These are phyloP conservation scores for Suncus etruscus DNA, from an alignment of 2,113 vertebrate species.

Conservation along the genomic window DNA sequence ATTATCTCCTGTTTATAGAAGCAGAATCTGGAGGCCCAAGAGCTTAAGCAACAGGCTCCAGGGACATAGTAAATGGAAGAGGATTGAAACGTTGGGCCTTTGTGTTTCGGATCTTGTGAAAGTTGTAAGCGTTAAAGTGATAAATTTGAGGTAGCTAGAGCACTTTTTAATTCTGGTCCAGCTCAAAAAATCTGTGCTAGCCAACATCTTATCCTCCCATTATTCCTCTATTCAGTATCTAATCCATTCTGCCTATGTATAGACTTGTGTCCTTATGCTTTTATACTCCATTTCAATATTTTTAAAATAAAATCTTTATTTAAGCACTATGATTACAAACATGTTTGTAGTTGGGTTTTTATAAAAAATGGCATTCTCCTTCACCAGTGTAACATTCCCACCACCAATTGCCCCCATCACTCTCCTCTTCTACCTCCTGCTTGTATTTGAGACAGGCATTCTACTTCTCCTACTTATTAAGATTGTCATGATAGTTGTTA, in stretches of 20 bases:
- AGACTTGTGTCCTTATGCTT: not conserved
- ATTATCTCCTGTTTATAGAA: conserved; percentile 72
- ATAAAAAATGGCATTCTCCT: no score
- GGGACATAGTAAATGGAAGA: conserved; percentile 34
- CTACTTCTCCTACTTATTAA: no score
- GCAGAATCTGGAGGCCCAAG: conserved; percentile 35
- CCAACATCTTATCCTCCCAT: rapidly evolving
- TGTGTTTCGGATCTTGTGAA: not conserved
- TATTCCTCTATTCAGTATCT: not conserved
- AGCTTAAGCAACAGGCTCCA: conserved; percentile 42
- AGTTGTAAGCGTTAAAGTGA: not conserved
- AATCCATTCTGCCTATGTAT: not conserved
- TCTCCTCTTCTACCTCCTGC: no score
- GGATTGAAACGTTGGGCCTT: conserved; percentile 22
- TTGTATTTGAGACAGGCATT: no score
- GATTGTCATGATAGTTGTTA: no score
- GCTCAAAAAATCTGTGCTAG: not conserved
- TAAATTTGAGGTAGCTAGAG: not conserved
- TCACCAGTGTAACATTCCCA: no score
- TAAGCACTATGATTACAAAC: no score
- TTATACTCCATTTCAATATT: conserved; percentile 65
- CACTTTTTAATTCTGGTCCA: not conserved
- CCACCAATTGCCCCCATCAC: no score
- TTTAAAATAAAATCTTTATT: no score
- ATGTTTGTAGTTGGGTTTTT: no score